Percentiles rank a stretch among this genome's conserved stretches.
Evolutionary conservation across 2,888 invertebrate species (phyloP).

Genomic region (Operophtera brumata): DNA sequence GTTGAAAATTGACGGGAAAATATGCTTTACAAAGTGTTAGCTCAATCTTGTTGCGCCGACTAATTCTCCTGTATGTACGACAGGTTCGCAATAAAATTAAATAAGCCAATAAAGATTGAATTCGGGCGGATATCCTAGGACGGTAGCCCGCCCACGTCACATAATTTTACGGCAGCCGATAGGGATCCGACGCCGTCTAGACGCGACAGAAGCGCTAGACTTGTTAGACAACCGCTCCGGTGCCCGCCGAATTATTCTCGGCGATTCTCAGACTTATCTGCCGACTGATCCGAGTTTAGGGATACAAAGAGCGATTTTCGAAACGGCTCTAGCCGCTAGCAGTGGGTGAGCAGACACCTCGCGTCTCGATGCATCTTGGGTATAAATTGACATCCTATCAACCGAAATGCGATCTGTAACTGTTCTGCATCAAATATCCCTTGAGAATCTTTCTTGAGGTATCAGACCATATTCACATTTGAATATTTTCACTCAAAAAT

Average conservation of each 20-base stretch:
- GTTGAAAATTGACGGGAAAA: neutral
- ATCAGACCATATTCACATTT: constrained; percentile 16
- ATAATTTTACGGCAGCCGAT: constrained; percentile 74
- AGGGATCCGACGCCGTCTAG: constrained; percentile 73
- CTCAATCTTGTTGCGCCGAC: constrained; percentile 7
- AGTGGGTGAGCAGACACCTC: constrained; percentile 34
- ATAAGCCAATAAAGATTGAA: constrained; percentile 50
- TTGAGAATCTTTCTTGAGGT: constrained; percentile 22
- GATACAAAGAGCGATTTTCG: constrained; percentile 60
- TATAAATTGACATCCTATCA: constrained; percentile 52
- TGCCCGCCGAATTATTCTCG: constrained; percentile 36
- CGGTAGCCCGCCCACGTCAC: constrained; percentile 59
- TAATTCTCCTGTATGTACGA: constrained; percentile 19
- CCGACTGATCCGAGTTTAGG: constrained; percentile 54
- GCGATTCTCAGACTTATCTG: constrained; percentile 50
- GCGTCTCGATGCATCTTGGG: constrained; percentile 49
- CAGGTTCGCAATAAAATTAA: constrained; percentile 41
- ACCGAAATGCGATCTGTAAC: constrained; percentile 44
- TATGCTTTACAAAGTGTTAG: constrained; percentile 10
- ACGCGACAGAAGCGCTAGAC: constrained; percentile 69
- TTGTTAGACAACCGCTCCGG: constrained; percentile 58
- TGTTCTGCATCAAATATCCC: constrained; percentile 31
- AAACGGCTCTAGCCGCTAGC: constrained; percentile 42
- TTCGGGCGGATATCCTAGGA: constrained; percentile 53
- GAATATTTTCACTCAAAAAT: constrained; percentile 5